These are phyloP conservation scores for Calidris pygmaea DNA, from an alignment of 2,113 vertebrate genomes.

Conservation along the genomic window DNA sequence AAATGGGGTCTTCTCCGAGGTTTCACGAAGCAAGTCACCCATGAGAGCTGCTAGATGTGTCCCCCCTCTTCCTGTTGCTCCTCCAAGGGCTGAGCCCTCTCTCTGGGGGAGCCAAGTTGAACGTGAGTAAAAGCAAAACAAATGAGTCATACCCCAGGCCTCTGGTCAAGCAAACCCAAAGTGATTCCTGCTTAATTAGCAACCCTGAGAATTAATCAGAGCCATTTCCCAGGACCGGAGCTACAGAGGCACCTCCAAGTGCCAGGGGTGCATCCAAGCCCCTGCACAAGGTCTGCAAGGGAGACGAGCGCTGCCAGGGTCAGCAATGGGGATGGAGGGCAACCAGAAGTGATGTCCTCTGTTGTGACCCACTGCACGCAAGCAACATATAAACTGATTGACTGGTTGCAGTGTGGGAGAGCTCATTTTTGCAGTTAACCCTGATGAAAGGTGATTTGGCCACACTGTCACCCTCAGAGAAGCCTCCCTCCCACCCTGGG, in stretches of 20 bases:
- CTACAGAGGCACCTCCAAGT: rapidly evolving
- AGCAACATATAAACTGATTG: background rate
- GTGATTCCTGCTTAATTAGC: background rate
- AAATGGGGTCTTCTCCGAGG: background rate
- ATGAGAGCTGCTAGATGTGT: rapidly evolving
- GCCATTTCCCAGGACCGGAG: background rate
- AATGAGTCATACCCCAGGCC: background rate
- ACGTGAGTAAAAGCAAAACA: background rate
- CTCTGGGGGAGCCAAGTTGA: background rate
- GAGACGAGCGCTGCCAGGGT: background rate
- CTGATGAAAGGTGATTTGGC: background rate
- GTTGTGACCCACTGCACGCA: background rate
- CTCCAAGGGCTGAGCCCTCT: background rate
- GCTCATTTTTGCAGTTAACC: background rate
- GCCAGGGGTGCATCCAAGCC: background rate
- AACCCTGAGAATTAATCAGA: background rate
- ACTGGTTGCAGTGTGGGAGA: background rate
- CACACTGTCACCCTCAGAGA: background rate
- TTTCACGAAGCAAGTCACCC: background rate
- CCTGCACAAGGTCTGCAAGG: rapidly evolving
- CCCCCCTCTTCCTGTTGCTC: background rate
- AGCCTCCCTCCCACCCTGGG: background rate
- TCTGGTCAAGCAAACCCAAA: background rate
- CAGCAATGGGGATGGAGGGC: background rate
- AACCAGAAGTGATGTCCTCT: background rate